These are phyloP conservation scores for Cotesia glomerata DNA, from an alignment of 1,140 invertebrate species.

Conservation along the genomic window DNA sequence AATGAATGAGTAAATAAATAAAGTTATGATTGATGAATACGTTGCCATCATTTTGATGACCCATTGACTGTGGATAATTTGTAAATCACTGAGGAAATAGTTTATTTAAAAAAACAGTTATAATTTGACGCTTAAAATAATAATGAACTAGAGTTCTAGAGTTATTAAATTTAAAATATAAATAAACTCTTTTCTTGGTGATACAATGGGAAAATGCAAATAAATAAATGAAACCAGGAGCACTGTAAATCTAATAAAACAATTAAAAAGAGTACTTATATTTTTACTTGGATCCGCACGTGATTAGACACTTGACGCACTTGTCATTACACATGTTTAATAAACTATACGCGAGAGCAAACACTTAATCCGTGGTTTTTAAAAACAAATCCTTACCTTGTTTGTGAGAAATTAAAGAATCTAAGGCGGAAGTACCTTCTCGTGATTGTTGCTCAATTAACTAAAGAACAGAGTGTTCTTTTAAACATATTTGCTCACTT, in stretches of 20 bases:
- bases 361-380: not conserved
- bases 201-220: not conserved
- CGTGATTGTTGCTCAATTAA: slow-evolving; percentile 8
- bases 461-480: not conserved
- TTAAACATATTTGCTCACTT: slow-evolving; percentile 13
- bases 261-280: slow-evolving; percentile 6
- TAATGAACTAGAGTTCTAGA: too few relatives aligned
- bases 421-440: not conserved
- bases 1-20: too few relatives aligned
- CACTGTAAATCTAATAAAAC: not conserved
- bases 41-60: too few relatives aligned
- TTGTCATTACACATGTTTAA: not conserved
- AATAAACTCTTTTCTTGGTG: not conserved
- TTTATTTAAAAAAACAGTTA: too few relatives aligned
- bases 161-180: too few relatives aligned
- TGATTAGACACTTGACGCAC: slow-evolving; percentile 1
- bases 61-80: too few relatives aligned
- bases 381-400: not conserved
- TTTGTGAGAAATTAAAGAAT: not conserved
- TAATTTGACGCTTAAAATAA: too few relatives aligned
- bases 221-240: not conserved
- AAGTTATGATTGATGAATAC: too few relatives aligned
- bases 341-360: not conserved
- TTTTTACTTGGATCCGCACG: slow-evolving; percentile 12
- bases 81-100: too few relatives aligned